A percentile compares a stretch with the other conserved stretches of the same genome.
Evolutionary conservation across 2,888 invertebrate species (phyloP).

Genomic region (Leucophora obtusa): DNA sequence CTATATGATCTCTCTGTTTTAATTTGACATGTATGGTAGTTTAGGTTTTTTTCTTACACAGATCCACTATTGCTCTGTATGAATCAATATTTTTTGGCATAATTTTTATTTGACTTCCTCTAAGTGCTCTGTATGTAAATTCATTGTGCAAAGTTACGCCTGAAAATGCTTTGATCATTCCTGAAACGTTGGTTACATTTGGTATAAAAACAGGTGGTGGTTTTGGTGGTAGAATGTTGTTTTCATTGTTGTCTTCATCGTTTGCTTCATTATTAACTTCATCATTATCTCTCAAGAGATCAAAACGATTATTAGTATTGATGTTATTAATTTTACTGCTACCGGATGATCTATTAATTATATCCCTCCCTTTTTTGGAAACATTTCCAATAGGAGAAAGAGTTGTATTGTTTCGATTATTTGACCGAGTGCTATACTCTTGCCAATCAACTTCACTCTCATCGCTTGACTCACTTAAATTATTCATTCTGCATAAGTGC

Average conservation of each 20-base stretch:
- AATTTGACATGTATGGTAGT: neutral
- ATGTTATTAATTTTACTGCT: neutral
- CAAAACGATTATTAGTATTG: neutral
- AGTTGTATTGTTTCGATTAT: neutral
- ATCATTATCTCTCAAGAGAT: neutral
- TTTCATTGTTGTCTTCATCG: too few species aligned
- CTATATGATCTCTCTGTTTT: neutral
- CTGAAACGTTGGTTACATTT: too few species aligned
- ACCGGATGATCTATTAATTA: neutral
- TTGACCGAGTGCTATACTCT: too few species aligned
- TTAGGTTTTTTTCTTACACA: too few species aligned
- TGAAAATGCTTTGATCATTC: too few species aligned
- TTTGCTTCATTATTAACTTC: neutral
- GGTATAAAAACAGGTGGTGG: too few species aligned
- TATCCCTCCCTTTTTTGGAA: neutral
- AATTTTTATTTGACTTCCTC: too few species aligned
- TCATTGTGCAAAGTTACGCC: too few species aligned
- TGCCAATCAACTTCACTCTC: conserved; percentile 15
- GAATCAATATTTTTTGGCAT: too few species aligned
- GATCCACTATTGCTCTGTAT: too few species aligned
- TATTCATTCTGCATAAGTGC: conserved; percentile 1
- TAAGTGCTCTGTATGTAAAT: too few species aligned
- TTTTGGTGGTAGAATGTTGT: too few species aligned
- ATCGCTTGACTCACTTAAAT: neutral
- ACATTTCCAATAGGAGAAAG: neutral